Percentiles rank a stretch among this genome's conserved stretches.
Conservation (phyloP, 2,888 invertebrate genomes). For the Muschampia plurimacula region DNA sequence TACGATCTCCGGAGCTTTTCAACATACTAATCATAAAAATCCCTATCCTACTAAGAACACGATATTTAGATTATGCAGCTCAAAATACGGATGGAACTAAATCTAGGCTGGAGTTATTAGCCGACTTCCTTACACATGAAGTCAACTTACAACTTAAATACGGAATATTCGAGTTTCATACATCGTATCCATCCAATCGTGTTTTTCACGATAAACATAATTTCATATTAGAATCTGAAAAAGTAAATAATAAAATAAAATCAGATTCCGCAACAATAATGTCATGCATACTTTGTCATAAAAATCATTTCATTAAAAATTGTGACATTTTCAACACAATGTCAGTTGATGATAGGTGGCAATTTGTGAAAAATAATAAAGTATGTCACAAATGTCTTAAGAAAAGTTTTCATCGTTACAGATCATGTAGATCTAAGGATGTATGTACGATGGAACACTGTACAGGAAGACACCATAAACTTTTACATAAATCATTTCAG, state of each 20-base stretch:
- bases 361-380: slow-evolving; percentile 9
- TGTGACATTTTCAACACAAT: neutral
- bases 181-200: neutral
- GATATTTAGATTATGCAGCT: slow-evolving; percentile 2
- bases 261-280: slow-evolving; percentile 3
- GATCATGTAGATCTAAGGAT: neutral
- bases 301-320: slow-evolving; percentile 12
- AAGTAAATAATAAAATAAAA: neutral
- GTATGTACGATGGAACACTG: neutral
- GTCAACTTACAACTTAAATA: neutral
- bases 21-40: slow-evolving; percentile 2
- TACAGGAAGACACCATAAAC: neutral
- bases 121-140: neutral
- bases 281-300: slow-evolving; percentile 1
- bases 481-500: slow-evolving; percentile 4
- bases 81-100: neutral
- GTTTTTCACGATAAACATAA: slow-evolving; percentile 1
- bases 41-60: neutral
- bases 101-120: neutral
- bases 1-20: slow-evolving; percentile 5
- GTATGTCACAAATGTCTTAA: slow-evolving; percentile 4
- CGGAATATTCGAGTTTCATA: neutral
- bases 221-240: neutral
- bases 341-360: slow-evolving; percentile 3
- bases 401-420: neutral